Base-by-base conservation (phyloP, 2,113 vertebrate genomes). In the Tricholaema leucomelas region DNA sequence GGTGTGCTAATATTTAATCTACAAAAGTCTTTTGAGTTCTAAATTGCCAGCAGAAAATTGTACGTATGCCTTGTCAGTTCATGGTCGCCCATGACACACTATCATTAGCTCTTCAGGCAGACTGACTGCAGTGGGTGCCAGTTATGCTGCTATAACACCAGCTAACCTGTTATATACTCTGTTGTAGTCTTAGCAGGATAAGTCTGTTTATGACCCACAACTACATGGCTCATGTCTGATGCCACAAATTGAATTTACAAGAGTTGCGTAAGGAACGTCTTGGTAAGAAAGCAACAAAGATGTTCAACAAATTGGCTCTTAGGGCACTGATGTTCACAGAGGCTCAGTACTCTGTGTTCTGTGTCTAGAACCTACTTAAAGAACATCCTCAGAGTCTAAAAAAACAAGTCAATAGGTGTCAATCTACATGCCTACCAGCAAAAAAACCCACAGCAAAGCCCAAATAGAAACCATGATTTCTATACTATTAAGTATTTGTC, bases 321-420 rank as follows among this genome's bases (percentile, higher is more conserved):
- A 5, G 3, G 6, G 55, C 8, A 8, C 3, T 9, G 14, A 10
- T n/a, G 20, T 38, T 77, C 40, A 75, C 4, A 25, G 6, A 36
- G 19, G 18, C 33, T 64, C 38, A 42, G 2, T n/a, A 77, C 7
- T 65, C 8, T 66, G 3, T 38, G n/a, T 76, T 25, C 17, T 21
- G 1, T 31, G 8, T 4, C 27, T 52, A 67, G 21, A 21, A 50
- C 21, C 9, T 81, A 31, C n/a, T 6, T 64, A 30, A 71, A 71
- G 30, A 63, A 4, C 3, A 9, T 42, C 42, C 81, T 88, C 65
- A 71, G 7, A 15, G 9, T 19, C 19, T 20, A 46, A 28, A 79
- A 8, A 27, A 18, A 4, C 15, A n/a, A 54, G 17, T 0, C 1
- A 66, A 61, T 15, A 5, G 4, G 3, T 72, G 19, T 60, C 23